Conservation (phyloP, 2,797 vertebrate genomes). For the Holocentrus rufus region DNA sequence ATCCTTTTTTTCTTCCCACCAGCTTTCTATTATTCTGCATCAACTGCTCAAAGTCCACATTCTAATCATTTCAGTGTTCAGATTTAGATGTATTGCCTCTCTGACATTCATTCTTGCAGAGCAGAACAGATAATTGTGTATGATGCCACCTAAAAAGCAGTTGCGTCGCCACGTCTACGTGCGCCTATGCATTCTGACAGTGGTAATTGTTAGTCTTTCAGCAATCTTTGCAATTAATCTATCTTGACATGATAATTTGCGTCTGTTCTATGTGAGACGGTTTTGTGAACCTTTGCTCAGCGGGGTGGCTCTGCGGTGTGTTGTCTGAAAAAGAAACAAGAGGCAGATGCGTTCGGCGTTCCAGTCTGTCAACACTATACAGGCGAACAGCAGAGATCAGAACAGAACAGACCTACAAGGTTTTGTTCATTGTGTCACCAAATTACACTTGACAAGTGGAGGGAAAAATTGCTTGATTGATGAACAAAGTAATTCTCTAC, state of each 20-base stretch:
- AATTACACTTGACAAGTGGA: conserved; percentile 81
- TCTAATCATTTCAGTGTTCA: conserved; percentile 59
- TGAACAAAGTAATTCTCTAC: conserved; percentile 82
- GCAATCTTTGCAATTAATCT: conserved; percentile 79
- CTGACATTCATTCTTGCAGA: conserved; percentile 64
- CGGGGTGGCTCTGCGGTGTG: conserved; percentile 56
- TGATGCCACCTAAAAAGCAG: conserved; percentile 63
- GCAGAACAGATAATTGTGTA: conserved; percentile 70
- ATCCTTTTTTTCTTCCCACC: conserved; percentile 24
- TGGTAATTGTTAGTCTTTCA: conserved; percentile 75
- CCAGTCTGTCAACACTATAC: conserved; percentile 74
- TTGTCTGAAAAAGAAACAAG: conserved; percentile 65
- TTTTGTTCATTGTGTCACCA: conserved; percentile 75
- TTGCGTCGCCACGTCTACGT: conserved; percentile 43
- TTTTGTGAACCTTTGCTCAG: conserved; percentile 78
- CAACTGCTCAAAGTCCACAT: conserved; percentile 31
- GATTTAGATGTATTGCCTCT: conserved; percentile 52
- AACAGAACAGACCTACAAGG: conserved; percentile 63
- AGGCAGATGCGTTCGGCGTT: conserved; percentile 73
- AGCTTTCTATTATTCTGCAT: conserved; percentile 55
- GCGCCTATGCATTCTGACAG: conserved; percentile 72
- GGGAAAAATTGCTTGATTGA: conserved; percentile 81
- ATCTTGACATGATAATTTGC: conserved; percentile 80
- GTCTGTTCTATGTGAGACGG: conserved; percentile 75
- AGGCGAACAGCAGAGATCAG: conserved; percentile 65